Base-by-base conservation (phyloP, 2,113 vertebrate genomes). In the Hyperoodon ampullatus region DNA sequence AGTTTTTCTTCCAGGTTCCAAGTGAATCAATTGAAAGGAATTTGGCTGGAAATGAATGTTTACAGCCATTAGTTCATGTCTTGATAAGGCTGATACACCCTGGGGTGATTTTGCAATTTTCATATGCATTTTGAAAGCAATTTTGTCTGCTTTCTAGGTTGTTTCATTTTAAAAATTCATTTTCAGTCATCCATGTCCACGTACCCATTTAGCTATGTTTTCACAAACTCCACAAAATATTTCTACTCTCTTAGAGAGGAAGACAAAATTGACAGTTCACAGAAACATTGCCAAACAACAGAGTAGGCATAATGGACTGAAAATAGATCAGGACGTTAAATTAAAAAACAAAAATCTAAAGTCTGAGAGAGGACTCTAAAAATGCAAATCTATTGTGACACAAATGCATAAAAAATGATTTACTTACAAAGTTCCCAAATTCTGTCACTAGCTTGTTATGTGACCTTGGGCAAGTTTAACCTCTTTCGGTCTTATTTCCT, bases 131-230 rank as follows among this genome's bases (percentile, higher is more conserved):
- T 94, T 84, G 94, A 93, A 96, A 94, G 88, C 90, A 72, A 88
- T 96, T 96, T 90, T 47, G 55, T 71, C 83, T 92, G 88, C 90
- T 92, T 96, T 96, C 71, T 89, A 71, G 12, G 53, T 94, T 81
- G 84, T 85, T 97, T 94, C 85, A 35, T 95, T 98, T 77, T 30
- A 88, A 92, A 96, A 94, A 95, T 98, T 96, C 81, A 90, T 97
- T 96, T 92, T 55, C 94, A 96, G 71, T 61, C 93, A 96, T 68
- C 81, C 93, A 44, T 96, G 93, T 78, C 88, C 90, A 93, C 80
- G 92, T 96, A 86, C 93, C 74, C 93, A 81, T 88, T 94, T 92
- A 95, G 50, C 88, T 70, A 5, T 75, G 65, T 97, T 90, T 96
- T 94, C 81, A 80, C 74, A 84, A 92, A 97, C 70, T 80, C 74